Evolutionary conservation across 2,113 vertebrate species (phyloP).

Genomic region (Pungitius pungitius): DNA sequence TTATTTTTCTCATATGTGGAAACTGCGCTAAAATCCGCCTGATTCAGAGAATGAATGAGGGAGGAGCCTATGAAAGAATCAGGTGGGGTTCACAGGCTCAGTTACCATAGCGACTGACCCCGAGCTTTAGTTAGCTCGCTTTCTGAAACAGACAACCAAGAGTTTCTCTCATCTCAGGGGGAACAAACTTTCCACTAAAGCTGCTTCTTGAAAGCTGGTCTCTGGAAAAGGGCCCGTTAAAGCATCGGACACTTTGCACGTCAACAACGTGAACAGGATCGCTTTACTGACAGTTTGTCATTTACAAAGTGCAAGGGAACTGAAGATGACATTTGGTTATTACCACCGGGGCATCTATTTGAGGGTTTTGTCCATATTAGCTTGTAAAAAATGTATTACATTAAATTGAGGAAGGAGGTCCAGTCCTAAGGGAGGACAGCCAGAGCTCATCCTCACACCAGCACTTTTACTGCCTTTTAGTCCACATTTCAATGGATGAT

Average conservation of each 20-base stretch:
- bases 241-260: no score
- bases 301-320: neutral
- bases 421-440: neutral
- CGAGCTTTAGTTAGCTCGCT: no score
- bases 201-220: no score
- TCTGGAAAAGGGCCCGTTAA: neutral
- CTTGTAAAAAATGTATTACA: neutral
- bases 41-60: no score
- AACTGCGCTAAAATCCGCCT: no score
- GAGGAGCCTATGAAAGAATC: no score
- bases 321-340: neutral
- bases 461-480: neutral
- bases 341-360: neutral
- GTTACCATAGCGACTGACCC: no score
- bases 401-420: neutral
- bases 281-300: neutral
- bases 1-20: no score
- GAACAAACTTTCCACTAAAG: no score
- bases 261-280: neutral
- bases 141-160: no score
- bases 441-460: neutral
- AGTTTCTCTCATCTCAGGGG: no score
- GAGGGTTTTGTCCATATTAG: neutral
- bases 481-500: neutral
- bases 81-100: no score